Evolutionary conservation across 92 coral and sea anemone species (phyloP).

Genomic region (Desmophyllum pertusum): DNA sequence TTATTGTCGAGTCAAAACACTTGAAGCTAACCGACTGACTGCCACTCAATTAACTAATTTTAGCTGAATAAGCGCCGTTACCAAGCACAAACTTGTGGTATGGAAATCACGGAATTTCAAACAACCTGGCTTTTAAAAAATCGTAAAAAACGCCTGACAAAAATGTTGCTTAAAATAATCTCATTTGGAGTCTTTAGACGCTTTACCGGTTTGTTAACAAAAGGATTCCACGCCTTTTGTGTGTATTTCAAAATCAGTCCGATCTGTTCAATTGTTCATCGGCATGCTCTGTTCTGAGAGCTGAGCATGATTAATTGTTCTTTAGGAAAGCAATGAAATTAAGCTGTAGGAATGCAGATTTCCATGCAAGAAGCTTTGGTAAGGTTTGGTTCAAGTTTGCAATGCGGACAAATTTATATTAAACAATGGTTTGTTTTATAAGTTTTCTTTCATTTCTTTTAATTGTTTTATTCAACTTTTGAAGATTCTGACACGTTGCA

Average conservation of each 20-base stretch:
- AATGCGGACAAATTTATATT: background rate
- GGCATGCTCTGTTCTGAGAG: background rate
- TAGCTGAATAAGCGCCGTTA: too few relatives aligned
- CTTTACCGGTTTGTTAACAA: constrained; percentile 5
- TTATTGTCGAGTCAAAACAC: constrained; percentile 13
- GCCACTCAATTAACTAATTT: background rate
- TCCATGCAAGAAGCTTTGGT: too few relatives aligned
- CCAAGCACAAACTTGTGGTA: too few relatives aligned
- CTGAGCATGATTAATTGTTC: background rate
- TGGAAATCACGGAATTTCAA: background rate
- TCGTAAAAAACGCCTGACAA: too few relatives aligned
- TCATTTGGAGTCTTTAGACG: background rate
- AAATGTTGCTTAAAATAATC: background rate
- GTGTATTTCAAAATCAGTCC: background rate
- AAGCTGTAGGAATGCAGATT: background rate
- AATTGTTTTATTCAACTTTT: too few relatives aligned
- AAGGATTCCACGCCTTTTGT: background rate
- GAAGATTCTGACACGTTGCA: too few relatives aligned
- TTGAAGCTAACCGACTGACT: background rate
- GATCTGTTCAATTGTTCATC: background rate
- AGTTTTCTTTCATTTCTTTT: too few relatives aligned
- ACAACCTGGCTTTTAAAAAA: background rate
- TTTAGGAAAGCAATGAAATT: background rate
- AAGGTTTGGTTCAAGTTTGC: too few relatives aligned
- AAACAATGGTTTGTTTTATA: background rate